Base-by-base conservation (phyloP, 2,888 invertebrate species). In the Brachyptera putata region DNA sequence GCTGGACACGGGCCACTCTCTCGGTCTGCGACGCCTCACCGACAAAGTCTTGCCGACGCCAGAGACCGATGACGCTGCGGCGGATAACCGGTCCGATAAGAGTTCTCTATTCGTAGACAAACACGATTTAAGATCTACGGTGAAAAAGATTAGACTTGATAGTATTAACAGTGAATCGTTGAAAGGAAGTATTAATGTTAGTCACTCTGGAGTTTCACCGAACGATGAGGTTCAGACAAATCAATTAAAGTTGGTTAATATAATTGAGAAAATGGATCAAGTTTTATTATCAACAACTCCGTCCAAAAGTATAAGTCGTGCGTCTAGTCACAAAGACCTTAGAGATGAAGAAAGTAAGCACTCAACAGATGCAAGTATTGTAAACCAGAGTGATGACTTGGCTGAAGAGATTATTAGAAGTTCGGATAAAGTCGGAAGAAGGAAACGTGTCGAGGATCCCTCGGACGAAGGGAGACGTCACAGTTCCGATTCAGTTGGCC, bases 211-310 rank as follows among this genome's bases (percentile, higher is more conserved):
- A 37, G 36, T 36, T 11, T 11, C 34, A 49, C 16, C 5, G 14
- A 48, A 22, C n/a, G 48, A 9, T 9, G 16, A 58, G 4, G 34
- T n/a, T 21, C 24, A 25, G 3, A n/a, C 49, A 1, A 30, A 26
- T 14, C 26, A 43, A 14, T 21, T 22, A 34, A 59, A 56, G 43
- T 21, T 62, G 13, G 49, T 56, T 9, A 57, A 43, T 41, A 62
- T 62, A 26, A 50, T 62, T n/a, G 62, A 60, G 43, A 60, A 56
- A 21, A 62, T 62, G 41, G 62, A 62, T 24, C 34, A 50, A 36
- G 60, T 62, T 34, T 57, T 62, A 36, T 57, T 41, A 49, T 41
- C 18, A 46, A 39, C 62, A 14, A n/a, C 26, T 3, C 30, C 24
- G 16, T 25, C 49, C n/a, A 26, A 50, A 26, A 26, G n/a, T 2